Conservation (phyloP, 2,113 vertebrate species). For the Gasterosteus aculeatus region DNA sequence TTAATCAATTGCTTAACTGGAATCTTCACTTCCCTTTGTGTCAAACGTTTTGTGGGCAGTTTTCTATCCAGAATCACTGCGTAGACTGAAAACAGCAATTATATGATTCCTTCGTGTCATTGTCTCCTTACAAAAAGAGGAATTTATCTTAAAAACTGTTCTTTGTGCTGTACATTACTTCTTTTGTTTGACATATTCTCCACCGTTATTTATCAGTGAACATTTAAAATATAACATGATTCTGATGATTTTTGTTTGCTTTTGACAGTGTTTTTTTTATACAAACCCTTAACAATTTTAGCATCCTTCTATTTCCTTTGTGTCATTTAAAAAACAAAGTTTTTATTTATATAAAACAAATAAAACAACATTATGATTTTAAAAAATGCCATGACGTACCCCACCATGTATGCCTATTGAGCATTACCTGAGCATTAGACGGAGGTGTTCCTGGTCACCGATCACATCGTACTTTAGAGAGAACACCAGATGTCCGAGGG, state of each 20-base stretch:
- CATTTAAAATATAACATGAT: background rate
- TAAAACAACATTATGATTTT: background rate
- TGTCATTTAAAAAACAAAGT: background rate
- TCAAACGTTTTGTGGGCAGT: background rate
- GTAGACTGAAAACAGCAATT: no score
- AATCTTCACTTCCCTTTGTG: background rate
- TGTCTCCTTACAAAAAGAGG: background rate
- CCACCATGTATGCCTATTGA: constrained; percentile 14
- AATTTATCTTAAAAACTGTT: no score
- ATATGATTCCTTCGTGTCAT: background rate
- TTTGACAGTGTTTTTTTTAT: no score
- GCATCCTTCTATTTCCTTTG: background rate
- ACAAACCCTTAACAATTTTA: background rate
- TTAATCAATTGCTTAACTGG: background rate
- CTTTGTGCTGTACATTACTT: background rate
- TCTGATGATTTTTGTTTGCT: background rate
- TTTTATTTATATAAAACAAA: background rate
- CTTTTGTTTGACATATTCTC: background rate
- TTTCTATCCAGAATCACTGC: background rate
- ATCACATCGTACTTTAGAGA: constrained; percentile 96
- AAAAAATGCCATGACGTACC: background rate
- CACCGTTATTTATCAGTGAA: background rate
- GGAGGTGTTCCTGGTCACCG: constrained; percentile 94
- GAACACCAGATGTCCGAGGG: constrained; percentile 94
- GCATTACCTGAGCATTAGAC: constrained; percentile 90